Conservation (phyloP, 1,140 invertebrate species). For the Samia ricini region DNA sequence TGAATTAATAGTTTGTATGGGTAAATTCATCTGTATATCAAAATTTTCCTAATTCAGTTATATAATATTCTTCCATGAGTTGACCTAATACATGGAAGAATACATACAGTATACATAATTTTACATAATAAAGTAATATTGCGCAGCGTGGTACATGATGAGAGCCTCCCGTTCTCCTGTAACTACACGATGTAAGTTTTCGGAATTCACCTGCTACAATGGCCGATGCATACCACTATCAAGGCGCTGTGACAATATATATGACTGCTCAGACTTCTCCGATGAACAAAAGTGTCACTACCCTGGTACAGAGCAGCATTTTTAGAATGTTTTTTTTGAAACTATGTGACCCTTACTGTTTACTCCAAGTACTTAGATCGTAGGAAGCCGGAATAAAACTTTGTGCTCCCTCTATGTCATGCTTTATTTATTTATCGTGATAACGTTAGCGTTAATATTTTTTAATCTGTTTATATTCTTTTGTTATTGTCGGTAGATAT, state of each 20-base stretch:
- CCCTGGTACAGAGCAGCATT: constrained; percentile 56
- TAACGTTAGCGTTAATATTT: background rate
- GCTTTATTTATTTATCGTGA: background rate
- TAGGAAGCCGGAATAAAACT: background rate
- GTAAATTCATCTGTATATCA: background rate
- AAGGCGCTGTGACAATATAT: constrained; percentile 90
- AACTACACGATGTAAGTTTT: constrained; percentile 66
- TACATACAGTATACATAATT: too few species aligned
- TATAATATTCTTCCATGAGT: too few species aligned
- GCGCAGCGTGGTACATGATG: constrained; percentile 55
- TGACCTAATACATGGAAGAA: too few species aligned
- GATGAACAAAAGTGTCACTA: constrained; percentile 92
- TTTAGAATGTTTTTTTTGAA: constrained; percentile 37
- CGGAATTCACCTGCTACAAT: constrained; percentile 82
- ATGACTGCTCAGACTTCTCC: constrained; percentile 94
- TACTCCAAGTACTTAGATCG: background rate
- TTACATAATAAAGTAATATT: constrained; percentile 17
- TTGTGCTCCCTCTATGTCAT: background rate
- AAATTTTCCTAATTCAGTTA: background rate
- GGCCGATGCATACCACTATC: constrained; percentile 82
- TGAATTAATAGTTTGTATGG: background rate
- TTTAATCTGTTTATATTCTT: background rate
- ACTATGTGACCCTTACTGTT: constrained; percentile 38
- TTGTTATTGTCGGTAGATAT: background rate
- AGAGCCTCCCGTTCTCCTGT: constrained; percentile 47